Base-by-base conservation (phyloP, 2,797 vertebrate species). In the Artibeus lituratus region DNA sequence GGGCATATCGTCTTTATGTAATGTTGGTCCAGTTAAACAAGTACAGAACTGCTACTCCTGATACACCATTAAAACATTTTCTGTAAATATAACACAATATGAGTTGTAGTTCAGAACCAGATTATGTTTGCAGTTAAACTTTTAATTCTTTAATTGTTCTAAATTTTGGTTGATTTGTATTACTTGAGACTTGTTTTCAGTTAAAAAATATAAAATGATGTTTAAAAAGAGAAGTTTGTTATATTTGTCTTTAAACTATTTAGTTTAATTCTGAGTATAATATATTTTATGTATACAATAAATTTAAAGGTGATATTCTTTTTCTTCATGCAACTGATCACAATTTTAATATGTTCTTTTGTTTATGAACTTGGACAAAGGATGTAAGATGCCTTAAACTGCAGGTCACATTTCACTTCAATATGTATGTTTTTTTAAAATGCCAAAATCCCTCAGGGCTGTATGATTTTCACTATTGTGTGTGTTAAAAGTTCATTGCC, bases 401-500 rank as follows among this genome's bases (percentile, higher is more conserved):
- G 15, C 26, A 62, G 62, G 53, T 87, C 69, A 94, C 14, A 69
- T 90, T 92, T 97, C 37, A 73, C 44, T 93, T 84, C 47, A 76
- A 51, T 80, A 69, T 65, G 14, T 1, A 4, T 92, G 5, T 67
- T 83, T 93, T 93, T 94, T 70, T 69, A 18, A 95, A 97, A 94
- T 70, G 47, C 42, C 44, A 83, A 90, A 94, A 65, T 10, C 74
- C 76, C 39, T 92, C 51, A 92, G 65, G 55, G 82, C 37, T 87
- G 2, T 93, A 37, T 91, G 59, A 74, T 92, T 97, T 96, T 95
- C 81, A 93, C 76, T 90, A 29, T 26, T 93, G 19, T 90, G 51
- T 91, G 22, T 93, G 19, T 91, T 94, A 72, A 82, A 93, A 95
- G 89, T 97, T 97, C 80, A 91, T 82, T 87, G 65, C 26, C 73